phyloP scores from a whole-genome alignment of 2,113 vertebrate species.

The Barnardius zonarius region DNA sequence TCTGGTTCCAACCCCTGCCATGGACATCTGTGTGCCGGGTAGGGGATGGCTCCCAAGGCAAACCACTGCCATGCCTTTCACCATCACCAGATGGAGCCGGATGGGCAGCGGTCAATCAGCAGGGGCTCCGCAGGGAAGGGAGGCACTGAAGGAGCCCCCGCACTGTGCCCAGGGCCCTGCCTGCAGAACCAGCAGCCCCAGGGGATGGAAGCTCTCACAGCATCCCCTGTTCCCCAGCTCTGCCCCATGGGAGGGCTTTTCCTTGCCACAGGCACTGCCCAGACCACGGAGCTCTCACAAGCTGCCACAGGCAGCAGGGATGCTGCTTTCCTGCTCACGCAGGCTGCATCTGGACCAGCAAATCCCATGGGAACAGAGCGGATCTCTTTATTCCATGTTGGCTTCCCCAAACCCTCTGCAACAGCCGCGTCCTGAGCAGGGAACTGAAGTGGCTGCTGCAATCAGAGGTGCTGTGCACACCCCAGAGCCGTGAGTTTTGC shows the following conservation, averaged over 20 bases:
- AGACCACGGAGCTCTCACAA: background rate
- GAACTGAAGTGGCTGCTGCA: background rate
- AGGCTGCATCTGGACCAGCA: background rate
- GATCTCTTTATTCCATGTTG: background rate
- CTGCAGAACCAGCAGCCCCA: background rate
- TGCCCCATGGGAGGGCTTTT: background rate
- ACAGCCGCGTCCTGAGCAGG: background rate
- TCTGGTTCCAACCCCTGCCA: background rate
- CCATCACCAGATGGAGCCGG: background rate
- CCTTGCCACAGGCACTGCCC: background rate
- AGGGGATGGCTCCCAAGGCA: background rate
- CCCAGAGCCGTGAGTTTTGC: background rate
- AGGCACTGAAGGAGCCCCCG: background rate
- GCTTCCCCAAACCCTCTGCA: background rate
- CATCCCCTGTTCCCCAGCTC: background rate
- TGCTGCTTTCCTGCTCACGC: background rate
- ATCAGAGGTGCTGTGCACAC: background rate
- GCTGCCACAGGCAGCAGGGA: background rate
- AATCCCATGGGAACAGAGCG: background rate
- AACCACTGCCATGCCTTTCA: background rate
- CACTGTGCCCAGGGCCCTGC: background rate
- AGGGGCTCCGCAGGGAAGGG: background rate
- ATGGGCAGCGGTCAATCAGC: background rate
- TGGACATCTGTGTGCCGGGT: background rate
- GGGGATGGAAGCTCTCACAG: background rate